phyloP scores from a whole-genome alignment of 2,113 vertebrate genomes.

The Muntiacus reevesi region DNA sequence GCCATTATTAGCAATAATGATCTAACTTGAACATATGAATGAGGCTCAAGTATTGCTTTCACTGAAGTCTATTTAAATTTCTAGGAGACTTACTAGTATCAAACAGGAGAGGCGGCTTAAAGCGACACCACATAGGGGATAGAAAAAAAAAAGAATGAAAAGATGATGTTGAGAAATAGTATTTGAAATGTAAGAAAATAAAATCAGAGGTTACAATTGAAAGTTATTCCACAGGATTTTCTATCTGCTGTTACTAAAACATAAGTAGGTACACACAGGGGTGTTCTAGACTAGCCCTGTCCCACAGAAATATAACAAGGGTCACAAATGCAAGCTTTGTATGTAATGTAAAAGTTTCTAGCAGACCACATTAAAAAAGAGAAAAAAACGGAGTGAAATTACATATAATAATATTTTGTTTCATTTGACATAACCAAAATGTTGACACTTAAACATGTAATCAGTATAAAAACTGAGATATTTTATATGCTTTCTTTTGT shows the following conservation, averaged over 20 bases:
- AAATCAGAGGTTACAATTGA: conserved; percentile 54
- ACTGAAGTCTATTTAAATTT: conserved; percentile 78
- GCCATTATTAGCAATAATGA: conserved; percentile 82
- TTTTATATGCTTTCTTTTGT: neutral
- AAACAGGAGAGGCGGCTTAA: conserved; percentile 73
- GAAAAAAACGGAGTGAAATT: neutral
- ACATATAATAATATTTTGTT: neutral
- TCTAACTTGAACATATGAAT: conserved; percentile 77
- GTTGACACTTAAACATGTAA: neutral
- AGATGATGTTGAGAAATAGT: conserved; percentile 67
- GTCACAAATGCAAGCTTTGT: neutral
- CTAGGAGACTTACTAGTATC: conserved; percentile 74
- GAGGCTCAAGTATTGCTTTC: conserved; percentile 76
- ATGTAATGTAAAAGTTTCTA: neutral
- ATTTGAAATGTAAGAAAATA: conserved; percentile 73
- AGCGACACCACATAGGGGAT: conserved; percentile 39
- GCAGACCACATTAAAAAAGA: neutral
- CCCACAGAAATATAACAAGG: neutral
- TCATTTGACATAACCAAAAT: neutral
- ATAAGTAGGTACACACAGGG: neutral
- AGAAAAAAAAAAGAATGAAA: conserved; percentile 30
- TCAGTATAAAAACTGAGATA: neutral
- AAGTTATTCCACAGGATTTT: conserved; percentile 22
- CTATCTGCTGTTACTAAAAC: neutral
- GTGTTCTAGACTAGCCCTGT: neutral